Evolutionary conservation across 2,888 invertebrate genomes (phyloP).

Genomic region (Troides helena): DNA sequence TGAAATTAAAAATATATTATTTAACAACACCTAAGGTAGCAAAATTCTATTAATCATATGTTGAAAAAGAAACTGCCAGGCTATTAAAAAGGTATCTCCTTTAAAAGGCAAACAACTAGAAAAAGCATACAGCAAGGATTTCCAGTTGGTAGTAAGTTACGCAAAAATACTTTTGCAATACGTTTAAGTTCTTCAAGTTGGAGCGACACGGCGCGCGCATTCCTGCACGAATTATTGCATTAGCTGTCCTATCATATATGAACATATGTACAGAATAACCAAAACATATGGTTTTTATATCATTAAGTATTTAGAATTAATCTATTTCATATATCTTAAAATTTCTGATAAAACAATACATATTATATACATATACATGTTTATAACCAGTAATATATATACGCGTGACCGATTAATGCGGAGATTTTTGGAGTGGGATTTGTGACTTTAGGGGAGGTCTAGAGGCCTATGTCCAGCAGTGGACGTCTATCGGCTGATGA

Average conservation of each 20-base stretch:
- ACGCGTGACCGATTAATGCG: too few species aligned
- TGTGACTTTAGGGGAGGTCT: too few species aligned
- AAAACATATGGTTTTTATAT: background rate
- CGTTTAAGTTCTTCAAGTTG: slow-evolving; percentile 15
- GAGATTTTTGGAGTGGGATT: too few species aligned
- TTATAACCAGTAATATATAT: too few species aligned
- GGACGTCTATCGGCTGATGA: too few species aligned
- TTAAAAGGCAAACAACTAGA: slow-evolving; percentile 9
- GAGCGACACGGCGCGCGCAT: background rate
- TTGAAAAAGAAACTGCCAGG: background rate
- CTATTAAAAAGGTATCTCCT: background rate
- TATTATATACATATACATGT: too few species aligned
- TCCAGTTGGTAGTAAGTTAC: slow-evolving; percentile 9
- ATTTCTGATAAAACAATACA: too few species aligned
- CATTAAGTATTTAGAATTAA: too few species aligned
- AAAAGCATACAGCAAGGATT: slow-evolving; percentile 16
- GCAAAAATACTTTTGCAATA: slow-evolving; percentile 11
- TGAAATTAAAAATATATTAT: too few species aligned
- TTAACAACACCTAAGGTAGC: background rate
- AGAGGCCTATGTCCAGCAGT: too few species aligned
- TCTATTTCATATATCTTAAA: too few species aligned
- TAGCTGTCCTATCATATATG: background rate
- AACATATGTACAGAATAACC: background rate
- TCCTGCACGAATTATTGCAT: background rate
- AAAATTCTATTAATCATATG: background rate